phyloP scores from a whole-genome alignment of 2,797 vertebrate species.

The Micrastur ruficollis region DNA sequence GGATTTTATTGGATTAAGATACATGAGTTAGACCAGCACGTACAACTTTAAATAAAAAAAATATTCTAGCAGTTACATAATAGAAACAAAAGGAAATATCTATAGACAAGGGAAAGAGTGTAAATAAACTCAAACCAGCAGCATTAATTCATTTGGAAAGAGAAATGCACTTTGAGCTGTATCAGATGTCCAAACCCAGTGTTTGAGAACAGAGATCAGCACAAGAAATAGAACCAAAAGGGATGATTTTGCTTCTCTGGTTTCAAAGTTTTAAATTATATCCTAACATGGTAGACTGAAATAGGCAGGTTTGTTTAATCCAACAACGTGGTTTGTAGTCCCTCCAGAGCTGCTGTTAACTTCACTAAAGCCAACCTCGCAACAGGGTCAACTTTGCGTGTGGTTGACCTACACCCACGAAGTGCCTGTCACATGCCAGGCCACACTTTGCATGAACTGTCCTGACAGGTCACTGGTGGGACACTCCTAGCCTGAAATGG shows the following conservation, averaged over 20 bases:
- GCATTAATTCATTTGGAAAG: background rate
- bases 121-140: background rate
- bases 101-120: background rate
- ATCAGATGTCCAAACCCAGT: background rate
- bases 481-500: background rate
- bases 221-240: background rate
- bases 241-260: background rate
- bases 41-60: background rate
- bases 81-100: background rate
- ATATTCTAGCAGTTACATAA: background rate
- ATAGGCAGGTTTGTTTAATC: background rate
- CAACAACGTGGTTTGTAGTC: background rate
- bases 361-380: background rate
- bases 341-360: background rate
- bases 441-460: background rate
- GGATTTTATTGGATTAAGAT: background rate
- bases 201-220: background rate
- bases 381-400: background rate
- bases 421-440: background rate
- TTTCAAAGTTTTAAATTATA: slow-evolving; percentile 5
- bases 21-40: background rate
- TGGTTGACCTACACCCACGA: background rate
- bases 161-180: background rate
- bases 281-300: background rate
- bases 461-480: background rate